These are phyloP conservation scores for Epizoanthus illoricatus DNA, from an alignment of 92 coral and sea anemone species.

Conservation along the genomic window DNA sequence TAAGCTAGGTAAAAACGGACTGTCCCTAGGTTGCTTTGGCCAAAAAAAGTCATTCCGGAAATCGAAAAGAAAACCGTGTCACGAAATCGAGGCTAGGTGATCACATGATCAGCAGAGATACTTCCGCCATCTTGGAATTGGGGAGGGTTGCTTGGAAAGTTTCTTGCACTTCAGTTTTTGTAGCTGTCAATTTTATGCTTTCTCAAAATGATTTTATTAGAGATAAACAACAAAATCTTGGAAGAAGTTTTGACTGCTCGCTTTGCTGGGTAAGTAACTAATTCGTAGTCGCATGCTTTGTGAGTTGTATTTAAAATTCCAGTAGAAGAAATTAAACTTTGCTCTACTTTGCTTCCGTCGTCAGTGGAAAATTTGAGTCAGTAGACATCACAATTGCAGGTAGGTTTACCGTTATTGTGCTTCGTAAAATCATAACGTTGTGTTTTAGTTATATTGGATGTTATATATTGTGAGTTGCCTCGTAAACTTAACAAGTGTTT, in stretches of 20 bases:
- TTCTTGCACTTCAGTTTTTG: slow-evolving; percentile 5
- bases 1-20: too few relatives aligned
- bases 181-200: slow-evolving; percentile 15
- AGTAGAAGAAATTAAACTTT: neutral
- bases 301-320: neutral
- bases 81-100: slow-evolving; percentile 37
- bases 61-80: neutral
- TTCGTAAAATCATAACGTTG: neutral
- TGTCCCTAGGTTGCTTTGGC: neutral
- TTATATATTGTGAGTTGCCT: too few relatives aligned
- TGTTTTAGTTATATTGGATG: neutral
- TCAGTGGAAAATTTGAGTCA: slow-evolving; percentile 93
- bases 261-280: slow-evolving; percentile 76
- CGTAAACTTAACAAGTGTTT: too few relatives aligned
- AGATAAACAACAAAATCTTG: slow-evolving; percentile 85
- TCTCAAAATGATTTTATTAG: slow-evolving; percentile 87
- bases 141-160: slow-evolving; percentile 47
- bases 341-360: slow-evolving; percentile 29
- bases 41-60: slow-evolving; percentile 40
- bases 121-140: slow-evolving; percentile 78
- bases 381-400: slow-evolving; percentile 97
- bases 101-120: slow-evolving; percentile 77
- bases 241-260: slow-evolving; percentile 81
- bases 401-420: slow-evolving; percentile 38
- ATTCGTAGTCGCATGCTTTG: neutral